A percentile compares a stretch with the other conserved stretches of the same genome.
Evolutionary conservation across 2,113 vertebrate species (phyloP).

Genomic region (Sinocyclocheilus anophthalmus): DNA sequence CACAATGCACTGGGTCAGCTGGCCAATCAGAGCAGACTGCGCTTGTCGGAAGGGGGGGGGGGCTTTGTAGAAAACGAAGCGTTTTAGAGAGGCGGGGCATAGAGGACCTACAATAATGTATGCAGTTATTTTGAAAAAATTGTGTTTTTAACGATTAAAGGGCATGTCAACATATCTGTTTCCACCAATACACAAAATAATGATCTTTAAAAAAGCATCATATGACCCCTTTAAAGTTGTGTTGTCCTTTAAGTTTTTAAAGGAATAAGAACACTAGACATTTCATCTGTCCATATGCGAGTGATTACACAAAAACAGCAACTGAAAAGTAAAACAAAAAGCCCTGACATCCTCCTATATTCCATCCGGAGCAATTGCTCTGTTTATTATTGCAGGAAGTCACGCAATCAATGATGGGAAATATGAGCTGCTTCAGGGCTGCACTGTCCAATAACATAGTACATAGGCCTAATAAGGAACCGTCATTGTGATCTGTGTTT

Average conservation of each 20-base stretch:
- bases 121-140: no score
- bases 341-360: conserved; percentile 62
- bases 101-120: no score
- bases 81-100: no score
- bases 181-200: no score
- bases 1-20: no score
- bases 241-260: not conserved
- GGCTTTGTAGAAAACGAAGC: no score
- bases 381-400: conserved; percentile 75
- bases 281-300: conserved; percentile 70
- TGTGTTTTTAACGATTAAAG: no score
- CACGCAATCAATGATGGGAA: conserved; percentile 72
- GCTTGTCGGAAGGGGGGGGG: no score
- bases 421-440: conserved; percentile 60
- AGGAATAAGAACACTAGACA: conserved; percentile 1
- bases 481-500: conserved; percentile 38
- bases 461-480: conserved; percentile 41
- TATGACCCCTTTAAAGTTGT: not conserved
- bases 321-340: conserved; percentile 59
- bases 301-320: conserved; percentile 60
- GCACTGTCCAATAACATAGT: conserved; percentile 40
- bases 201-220: no score
- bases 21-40: no score
- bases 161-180: no score
- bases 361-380: conserved; percentile 58